Base-by-base conservation (phyloP, 2,797 vertebrate genomes). In the Muscicapa striata region DNA sequence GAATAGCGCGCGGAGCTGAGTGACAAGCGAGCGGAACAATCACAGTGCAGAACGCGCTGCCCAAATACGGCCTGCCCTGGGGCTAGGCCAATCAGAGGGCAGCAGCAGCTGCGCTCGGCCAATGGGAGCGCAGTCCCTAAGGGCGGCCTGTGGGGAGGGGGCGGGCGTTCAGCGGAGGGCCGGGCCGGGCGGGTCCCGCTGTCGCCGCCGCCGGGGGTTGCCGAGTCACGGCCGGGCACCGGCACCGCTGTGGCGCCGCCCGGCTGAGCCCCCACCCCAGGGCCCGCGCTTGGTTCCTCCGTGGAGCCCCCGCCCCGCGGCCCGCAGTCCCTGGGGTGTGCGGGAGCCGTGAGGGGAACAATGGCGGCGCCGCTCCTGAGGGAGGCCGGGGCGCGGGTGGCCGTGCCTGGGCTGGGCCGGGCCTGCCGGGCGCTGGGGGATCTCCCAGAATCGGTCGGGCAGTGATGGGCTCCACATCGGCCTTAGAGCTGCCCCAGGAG, bases 41-140 rank as follows among this genome's bases (percentile, higher is more conserved):
- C 52, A 19, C 2, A 8, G 2, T 1, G 26, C 63, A 57, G 48
- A 2, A 34, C 15, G 20, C 2, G 0, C 69, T 15, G 41, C 48
- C 79, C 64, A 6, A 7, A 69, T 26, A 20, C 52, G 23, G 27
- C 17, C 8, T 0, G 22, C 14, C 11, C 34, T 66, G 77, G 23
- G 14, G 38, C 7, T 52, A 4, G 13, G 4, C 96, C 97, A 96
- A 96, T 97, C 87, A 93, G 61, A n/a, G 49, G 9, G 14, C 15
- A 29, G 5, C 30, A 62, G 21, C 80, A 6, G 62, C 14, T 4
- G 76, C 1, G 16, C 61, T 82, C 59, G 29, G 40, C 98, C 98
- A 97, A 97, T 98, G 66, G 87, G 54, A 95, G 49, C 34, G 72
- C 67, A 84, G 52, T 95, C 96, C 80, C 66, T 96, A 93, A 40